Conservation (phyloP, 2,797 vertebrate species). For the Petrocephalus schoutedeni region DNA sequence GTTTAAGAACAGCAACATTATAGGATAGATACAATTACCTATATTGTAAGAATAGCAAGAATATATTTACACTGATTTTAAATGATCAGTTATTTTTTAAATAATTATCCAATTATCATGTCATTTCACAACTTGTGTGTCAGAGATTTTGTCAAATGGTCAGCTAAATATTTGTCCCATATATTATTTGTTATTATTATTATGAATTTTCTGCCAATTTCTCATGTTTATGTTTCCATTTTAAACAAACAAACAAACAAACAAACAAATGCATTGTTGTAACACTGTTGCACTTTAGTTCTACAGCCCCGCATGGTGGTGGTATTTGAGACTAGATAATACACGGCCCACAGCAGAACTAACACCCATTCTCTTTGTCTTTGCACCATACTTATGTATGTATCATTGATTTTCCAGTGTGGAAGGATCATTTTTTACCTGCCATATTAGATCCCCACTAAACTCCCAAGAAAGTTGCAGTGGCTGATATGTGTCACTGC, state of each 20-base stretch:
- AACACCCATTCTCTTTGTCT: neutral
- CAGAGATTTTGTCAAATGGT: neutral
- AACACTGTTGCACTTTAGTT: neutral
- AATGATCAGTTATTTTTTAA: neutral
- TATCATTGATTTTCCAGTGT: neutral
- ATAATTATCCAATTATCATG: neutral
- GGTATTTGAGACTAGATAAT: neutral
- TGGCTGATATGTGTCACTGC: neutral
- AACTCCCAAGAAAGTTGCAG: neutral
- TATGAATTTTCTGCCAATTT: neutral
- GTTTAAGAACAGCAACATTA: neutral
- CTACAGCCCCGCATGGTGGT: neutral
- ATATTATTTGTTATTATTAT: neutral
- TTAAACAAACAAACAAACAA: no score
- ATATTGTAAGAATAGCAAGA: neutral
- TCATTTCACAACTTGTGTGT: neutral
- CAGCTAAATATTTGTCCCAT: neutral
- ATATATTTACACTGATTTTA: neutral
- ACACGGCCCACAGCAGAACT: neutral
- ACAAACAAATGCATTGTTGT: neutral
- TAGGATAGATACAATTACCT: neutral
- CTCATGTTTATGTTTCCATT: neutral
- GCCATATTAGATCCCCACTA: neutral
- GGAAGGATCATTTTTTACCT: neutral
- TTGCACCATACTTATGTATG: neutral